These are phyloP conservation scores for Melanotaenia trifasciata DNA, from an alignment of 2,797 vertebrate species.

Conservation along the genomic window DNA sequence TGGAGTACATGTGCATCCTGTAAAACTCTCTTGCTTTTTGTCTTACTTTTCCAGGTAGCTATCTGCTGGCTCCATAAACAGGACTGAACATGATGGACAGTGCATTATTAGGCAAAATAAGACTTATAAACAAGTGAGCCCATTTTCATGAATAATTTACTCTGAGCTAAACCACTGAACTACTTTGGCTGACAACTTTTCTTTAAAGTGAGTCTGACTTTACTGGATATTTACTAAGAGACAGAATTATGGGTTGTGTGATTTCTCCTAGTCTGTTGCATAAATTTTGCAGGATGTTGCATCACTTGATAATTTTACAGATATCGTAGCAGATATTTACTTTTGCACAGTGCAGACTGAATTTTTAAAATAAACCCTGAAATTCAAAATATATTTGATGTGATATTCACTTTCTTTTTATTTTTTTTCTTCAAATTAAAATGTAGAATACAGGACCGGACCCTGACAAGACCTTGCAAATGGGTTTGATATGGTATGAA, in stretches of 20 bases:
- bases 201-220: not conserved
- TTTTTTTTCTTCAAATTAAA: not conserved
- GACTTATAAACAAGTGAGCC: conserved; percentile 8
- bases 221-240: not conserved
- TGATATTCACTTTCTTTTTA: not conserved
- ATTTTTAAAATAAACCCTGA: conserved; percentile 11
- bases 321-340: not conserved
- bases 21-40: not conserved
- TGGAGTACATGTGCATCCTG: not conserved
- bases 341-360: not conserved
- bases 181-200: conserved; percentile 1
- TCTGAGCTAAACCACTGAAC: not conserved
- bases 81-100: conserved; percentile 16
- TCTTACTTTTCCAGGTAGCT: not conserved
- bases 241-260: not conserved
- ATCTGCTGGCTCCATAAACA: not conserved
- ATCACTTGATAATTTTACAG: not conserved
- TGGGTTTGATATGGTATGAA: not conserved
- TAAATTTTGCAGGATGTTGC: not conserved
- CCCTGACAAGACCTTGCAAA: not conserved
- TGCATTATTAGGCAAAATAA: conserved; percentile 2
- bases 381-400: not conserved
- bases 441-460: not conserved
- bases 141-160: conserved; percentile 48
- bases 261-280: not conserved